Percentiles rank a stretch among this genome's conserved stretches.
These are phyloP conservation scores for Anagrus nilaparvatae DNA, from an alignment of 1,140 invertebrate species.

Conservation along the genomic window DNA sequence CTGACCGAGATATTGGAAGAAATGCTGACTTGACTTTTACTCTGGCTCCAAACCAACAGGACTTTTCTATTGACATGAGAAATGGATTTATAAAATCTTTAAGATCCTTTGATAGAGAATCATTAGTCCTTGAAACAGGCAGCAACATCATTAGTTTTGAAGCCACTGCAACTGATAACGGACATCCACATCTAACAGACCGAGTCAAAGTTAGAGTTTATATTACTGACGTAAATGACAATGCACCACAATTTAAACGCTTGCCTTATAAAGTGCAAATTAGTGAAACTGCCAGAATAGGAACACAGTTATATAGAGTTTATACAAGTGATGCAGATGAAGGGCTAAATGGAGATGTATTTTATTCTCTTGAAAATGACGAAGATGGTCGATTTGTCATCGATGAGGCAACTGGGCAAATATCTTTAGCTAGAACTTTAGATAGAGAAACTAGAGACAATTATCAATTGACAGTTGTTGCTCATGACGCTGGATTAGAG, in stretches of 20 bases:
- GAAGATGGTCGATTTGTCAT: conserved; percentile 67
- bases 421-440: conserved; percentile 61
- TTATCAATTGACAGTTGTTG: conserved; percentile 72
- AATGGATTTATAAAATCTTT: conserved; percentile 87
- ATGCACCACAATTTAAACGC: conserved; percentile 73
- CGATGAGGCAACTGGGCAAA: conserved; percentile 79
- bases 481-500: conserved; percentile 66
- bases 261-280: conserved; percentile 76
- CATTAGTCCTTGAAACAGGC: conserved; percentile 62
- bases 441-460: conserved; percentile 76
- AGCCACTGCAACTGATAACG: conserved; percentile 81
- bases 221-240: conserved; percentile 87
- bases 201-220: conserved; percentile 83
- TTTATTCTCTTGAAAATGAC: conserved; percentile 71
- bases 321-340: conserved; percentile 82
- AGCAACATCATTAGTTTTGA: conserved; percentile 71
- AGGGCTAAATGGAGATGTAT: conserved; percentile 82
- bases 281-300: conserved; percentile 67
- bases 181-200: conserved; percentile 65
- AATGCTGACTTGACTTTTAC: conserved; percentile 88
- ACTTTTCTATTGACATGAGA: conserved; percentile 80
- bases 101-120: conserved; percentile 78
- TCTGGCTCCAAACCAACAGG: conserved; percentile 61
- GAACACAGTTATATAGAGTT: conserved; percentile 72
- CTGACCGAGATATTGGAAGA: conserved; percentile 80